A percentile compares a stretch with the other conserved stretches of the same genome.
Evolutionary conservation across 2,888 invertebrate genomes (phyloP).

Genomic region (Protodeltote pygarga): DNA sequence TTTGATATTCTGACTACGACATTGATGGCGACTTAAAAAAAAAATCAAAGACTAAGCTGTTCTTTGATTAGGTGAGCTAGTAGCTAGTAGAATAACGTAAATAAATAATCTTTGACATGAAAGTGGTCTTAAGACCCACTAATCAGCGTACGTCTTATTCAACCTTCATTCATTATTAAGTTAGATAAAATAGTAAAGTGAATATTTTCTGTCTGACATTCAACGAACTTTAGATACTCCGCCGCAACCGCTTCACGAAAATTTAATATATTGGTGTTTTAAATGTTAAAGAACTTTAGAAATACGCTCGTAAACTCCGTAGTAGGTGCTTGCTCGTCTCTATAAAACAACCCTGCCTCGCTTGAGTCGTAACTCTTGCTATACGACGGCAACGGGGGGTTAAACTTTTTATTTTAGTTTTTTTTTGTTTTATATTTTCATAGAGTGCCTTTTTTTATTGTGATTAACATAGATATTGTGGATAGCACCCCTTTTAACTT

Average conservation of each 20-base stretch:
- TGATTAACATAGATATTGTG: slow-evolving; percentile 17
- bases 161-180: too few species aligned
- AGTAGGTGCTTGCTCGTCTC: slow-evolving; percentile 9
- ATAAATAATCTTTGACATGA: too few species aligned
- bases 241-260: slow-evolving; percentile 11
- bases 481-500: not conserved
- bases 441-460: slow-evolving; percentile 21
- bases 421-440: too few species aligned
- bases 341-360: slow-evolving; percentile 14
- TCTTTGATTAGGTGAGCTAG: too few species aligned
- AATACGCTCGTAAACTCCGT: slow-evolving; percentile 28
- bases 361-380: slow-evolving; percentile 27
- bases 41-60: too few species aligned
- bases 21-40: too few species aligned
- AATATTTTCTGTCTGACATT: not conserved
- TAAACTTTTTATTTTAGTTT: slow-evolving; percentile 22
- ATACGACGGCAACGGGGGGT: not conserved
- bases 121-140: too few species aligned
- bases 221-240: not conserved
- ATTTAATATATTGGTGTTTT: slow-evolving; percentile 35
- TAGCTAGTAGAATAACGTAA: too few species aligned
- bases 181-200: too few species aligned
- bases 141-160: too few species aligned
- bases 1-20: too few species aligned
- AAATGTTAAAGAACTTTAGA: slow-evolving; percentile 33